Evolutionary conservation across 2,888 invertebrate genomes (phyloP), one percentile per base, ranked within the genome.

Genomic region (Patella depressa): DNA sequence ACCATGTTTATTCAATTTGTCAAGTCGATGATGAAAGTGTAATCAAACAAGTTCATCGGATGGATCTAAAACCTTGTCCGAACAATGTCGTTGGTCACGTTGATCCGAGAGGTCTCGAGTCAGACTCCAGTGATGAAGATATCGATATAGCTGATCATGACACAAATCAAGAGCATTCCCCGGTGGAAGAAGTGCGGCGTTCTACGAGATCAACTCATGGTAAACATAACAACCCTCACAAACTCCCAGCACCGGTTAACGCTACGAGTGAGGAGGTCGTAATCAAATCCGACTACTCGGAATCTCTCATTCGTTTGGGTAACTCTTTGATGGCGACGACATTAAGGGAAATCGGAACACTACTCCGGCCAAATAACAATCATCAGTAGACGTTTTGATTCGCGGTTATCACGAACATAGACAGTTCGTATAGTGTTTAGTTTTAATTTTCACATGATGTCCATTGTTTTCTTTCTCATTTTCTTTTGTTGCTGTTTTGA

Each of bases 1-100:
- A 73, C 19, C 73, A 77, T 73, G 73, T 77, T 15, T 73, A 77
- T 53, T 19, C 57, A 3, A 24, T 77, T 17, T 54, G 73, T 45
- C 73, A 72, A n/a, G 24, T 29, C 15, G 77, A 65, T 73, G 53
- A 45, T 29, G 69, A 70, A 12, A 73, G 77, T 24, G 24, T n/a
- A 11, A 17, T 11, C 19, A 73, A 69, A 24, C 72, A 57, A 12
- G 65, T 77, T 15, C 54, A 77, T 53, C 69, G 77, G 19, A 73
- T 65, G 14, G 65, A 24, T 29, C 12, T 76, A n/a, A 53, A 72
- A 34, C 34, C 17, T 24, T 54, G 71, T 34, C 76, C 75, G n/a
- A 19, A 19, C 9, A n/a, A 65, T 65, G 65, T 65, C 24, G 2
- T 45, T 45, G 34, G 34, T 45, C 34, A 45, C 5, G 34, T 45